Evolutionary conservation across 2,113 vertebrate species (phyloP).

Genomic region (Pachypanchax playfairii): DNA sequence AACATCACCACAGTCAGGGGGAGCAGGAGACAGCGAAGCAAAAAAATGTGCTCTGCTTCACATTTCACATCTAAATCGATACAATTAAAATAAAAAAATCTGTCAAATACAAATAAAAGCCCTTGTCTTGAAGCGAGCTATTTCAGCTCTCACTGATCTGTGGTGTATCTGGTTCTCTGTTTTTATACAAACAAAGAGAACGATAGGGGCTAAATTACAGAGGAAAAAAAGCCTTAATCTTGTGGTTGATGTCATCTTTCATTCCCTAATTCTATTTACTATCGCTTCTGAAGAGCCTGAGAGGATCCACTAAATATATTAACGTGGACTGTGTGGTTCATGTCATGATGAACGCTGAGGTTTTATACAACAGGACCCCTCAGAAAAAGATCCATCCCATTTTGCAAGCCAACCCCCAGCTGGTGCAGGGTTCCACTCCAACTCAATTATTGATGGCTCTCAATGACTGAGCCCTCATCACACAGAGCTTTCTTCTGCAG

Average conservation of each 20-base stretch:
- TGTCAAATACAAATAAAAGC: background rate
- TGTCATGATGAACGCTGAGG: constrained; percentile 10
- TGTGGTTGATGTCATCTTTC: background rate
- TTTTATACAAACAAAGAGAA: constrained; percentile 18
- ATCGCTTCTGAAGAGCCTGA: constrained; percentile 18
- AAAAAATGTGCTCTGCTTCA: background rate
- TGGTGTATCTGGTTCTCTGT: constrained; percentile 38
- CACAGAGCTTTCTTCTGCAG: constrained; percentile 61
- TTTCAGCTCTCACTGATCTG: constrained; percentile 15
- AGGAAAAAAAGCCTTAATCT: constrained; percentile 30
- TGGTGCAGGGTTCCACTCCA: constrained; percentile 69
- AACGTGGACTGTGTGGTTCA: constrained; percentile 2
- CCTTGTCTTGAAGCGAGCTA: background rate
- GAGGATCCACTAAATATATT: constrained; percentile 10
- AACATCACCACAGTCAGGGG: constrained; percentile 13
- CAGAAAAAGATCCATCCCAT: constrained; percentile 39
- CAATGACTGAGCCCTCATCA: constrained; percentile 50
- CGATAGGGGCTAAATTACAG: constrained; percentile 14
- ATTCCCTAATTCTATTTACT: constrained; percentile 13
- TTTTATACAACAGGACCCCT: constrained; percentile 20
- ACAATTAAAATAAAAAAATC: background rate
- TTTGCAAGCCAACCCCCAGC: constrained; percentile 33
- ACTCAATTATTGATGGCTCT: constrained; percentile 78
- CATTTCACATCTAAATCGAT: background rate
- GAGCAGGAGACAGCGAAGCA: background rate